Evolutionary conservation across 2,888 invertebrate genomes (phyloP).

Genomic region (Hemithea aestivaria): DNA sequence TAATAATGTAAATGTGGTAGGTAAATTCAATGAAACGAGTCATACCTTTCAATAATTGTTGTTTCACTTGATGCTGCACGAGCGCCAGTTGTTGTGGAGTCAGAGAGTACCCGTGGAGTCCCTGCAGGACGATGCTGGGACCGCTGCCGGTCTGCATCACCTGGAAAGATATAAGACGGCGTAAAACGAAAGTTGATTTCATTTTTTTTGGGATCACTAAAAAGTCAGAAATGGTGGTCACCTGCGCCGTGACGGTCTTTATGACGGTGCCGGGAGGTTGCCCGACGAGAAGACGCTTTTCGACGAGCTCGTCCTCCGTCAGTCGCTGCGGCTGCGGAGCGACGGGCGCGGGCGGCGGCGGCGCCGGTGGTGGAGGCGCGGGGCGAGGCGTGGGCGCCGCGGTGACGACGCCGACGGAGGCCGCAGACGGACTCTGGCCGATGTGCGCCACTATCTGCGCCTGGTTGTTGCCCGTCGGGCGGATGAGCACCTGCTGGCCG

Average conservation of each 20-base stretch:
- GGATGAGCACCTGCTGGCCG: conserved; percentile 90
- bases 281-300: conserved; percentile 85
- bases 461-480: conserved; percentile 87
- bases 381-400: conserved; percentile 30
- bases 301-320: conserved; percentile 78
- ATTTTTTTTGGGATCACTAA: no score
- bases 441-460: conserved; percentile 88
- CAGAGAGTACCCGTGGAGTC: conserved; percentile 89
- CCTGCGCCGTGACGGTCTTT: conserved; percentile 91
- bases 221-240: conserved; percentile 27
- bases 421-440: conserved; percentile 72
- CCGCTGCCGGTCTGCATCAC: conserved; percentile 91
- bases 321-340: conserved; percentile 41
- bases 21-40: not conserved
- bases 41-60: conserved; percentile 90
- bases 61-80: conserved; percentile 93
- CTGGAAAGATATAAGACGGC: conserved; percentile 44
- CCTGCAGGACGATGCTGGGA: conserved; percentile 91
- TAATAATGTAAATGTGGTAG: no score
- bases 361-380: conserved; percentile 32
- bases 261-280: conserved; percentile 93
- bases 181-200: no score
- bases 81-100: conserved; percentile 89
- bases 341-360: conserved; percentile 26
- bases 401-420: conserved; percentile 31